A percentile compares a stretch with the other conserved stretches of the same genome.
Conservation (phyloP, 2,888 invertebrate genomes). For the Dendrolimus pini region DNA sequence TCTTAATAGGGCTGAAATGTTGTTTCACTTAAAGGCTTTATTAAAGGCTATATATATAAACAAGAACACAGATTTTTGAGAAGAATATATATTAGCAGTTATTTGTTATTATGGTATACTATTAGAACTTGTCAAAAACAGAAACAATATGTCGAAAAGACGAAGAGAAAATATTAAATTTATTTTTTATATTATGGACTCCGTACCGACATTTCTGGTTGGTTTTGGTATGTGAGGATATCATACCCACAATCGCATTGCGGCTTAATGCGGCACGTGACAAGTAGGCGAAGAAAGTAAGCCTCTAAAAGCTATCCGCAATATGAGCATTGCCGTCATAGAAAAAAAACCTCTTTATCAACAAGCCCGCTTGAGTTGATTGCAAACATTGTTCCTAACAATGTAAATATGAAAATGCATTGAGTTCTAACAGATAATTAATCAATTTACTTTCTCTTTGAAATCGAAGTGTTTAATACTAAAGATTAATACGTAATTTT, state of each 20-base stretch:
- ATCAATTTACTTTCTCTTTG: slow-evolving; percentile 18
- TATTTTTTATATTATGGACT: no score
- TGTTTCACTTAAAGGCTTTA: no score
- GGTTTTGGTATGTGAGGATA: no score
- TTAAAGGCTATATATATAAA: no score
- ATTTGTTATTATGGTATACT: background rate
- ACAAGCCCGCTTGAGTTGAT: slow-evolving; percentile 1
- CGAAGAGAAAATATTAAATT: no score
- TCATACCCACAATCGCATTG: background rate
- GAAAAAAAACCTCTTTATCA: background rate
- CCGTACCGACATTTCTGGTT: no score
- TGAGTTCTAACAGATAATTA: slow-evolving; percentile 9
- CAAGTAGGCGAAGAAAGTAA: background rate
- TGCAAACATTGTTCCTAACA: slow-evolving; percentile 1
- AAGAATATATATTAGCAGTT: background rate
- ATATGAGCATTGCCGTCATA: background rate
- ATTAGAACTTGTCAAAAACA: background rate
- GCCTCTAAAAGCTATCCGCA: background rate
- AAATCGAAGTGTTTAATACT: slow-evolving; percentile 13
- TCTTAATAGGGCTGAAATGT: no score
- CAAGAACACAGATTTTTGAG: no score
- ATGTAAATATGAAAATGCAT: slow-evolving; percentile 2
- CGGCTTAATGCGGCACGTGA: background rate
- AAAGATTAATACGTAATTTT: slow-evolving; percentile 9
- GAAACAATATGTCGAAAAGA: background rate